Evolutionary conservation across 1,140 invertebrate species (phyloP), one percentile per base, ranked within the genome.

Genomic region (Trissolcus basalis): DNA sequence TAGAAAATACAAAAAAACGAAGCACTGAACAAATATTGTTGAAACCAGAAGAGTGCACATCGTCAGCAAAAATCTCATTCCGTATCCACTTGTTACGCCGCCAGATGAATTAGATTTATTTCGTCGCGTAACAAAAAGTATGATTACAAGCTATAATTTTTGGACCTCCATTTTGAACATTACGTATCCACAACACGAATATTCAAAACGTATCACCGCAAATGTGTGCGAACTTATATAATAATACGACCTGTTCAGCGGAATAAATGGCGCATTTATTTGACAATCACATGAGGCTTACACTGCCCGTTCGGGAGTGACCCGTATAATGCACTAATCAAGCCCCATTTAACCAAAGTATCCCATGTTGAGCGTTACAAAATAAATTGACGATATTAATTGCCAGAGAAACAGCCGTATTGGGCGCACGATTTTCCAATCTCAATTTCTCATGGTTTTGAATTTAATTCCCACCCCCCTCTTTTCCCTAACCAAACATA

Each of bases 241-340:
- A 58, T 51, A 48, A 60, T 54, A 54, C 7, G 50, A 60, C 55
- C 41, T 36, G 39, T 55, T 68, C 50, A 32, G 44, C n/a, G 32
- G 50, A 65, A 73, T 55, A 55, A 73, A 67, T 73, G 61, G 60
- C 49, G 49, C 27, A 59, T 61, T 74, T 58, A 61, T 74, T 74
- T 49, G 56, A 67, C 63, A 67, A 74, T 74, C 63, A 47, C 36
- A 47, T 12, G 41, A 35, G 53, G 49, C 35, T 73, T 55, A 64
- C 49, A 65, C 49, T 73, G 60, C 27, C 56, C 19, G 19, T 12
- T 53, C 19, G 33, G 39, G 13, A 63, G n/a, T 56, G 58, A 61
- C 32, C 16, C 59, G 36, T 48, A 60, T 63, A 27, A 63, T 63
- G 53, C 36, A 58, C 56, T 71, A 63, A 71, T 71, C 68, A 63